phyloP scores from a whole-genome alignment of 1,140 invertebrate species.

The Aleiodes sp. region DNA sequence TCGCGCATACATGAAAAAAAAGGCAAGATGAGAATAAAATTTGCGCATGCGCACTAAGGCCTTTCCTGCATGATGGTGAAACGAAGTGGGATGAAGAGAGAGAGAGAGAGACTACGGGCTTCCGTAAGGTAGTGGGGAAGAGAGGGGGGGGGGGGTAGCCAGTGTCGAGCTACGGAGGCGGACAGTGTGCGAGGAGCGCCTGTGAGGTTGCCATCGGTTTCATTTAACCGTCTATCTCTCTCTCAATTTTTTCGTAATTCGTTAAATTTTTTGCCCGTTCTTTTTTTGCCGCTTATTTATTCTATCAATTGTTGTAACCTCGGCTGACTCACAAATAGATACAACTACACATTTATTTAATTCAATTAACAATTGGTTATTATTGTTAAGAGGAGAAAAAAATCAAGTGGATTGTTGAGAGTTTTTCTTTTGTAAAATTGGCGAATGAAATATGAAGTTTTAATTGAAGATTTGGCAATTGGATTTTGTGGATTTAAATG shows the following conservation, averaged over 20 bases:
- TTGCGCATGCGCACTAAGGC: slow-evolving; percentile 11
- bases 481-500: too few relatives aligned
- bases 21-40: neutral
- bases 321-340: neutral
- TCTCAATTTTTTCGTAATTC: slow-evolving; percentile 24
- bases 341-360: neutral
- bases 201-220: slow-evolving; percentile 46
- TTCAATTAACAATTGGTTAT: too few relatives aligned
- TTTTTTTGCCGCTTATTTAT: neutral
- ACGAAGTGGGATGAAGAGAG: slow-evolving; percentile 3
- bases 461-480: too few relatives aligned
- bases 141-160: too few relatives aligned
- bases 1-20: neutral
- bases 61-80: neutral
- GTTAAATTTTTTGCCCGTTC: neutral
- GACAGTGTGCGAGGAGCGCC: slow-evolving; percentile 50
- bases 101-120: slow-evolving; percentile 1
- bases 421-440: too few relatives aligned
- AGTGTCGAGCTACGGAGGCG: slow-evolving; percentile 25
- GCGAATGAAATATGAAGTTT: too few relatives aligned
- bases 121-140: slow-evolving; percentile 36
- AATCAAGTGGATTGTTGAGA: too few relatives aligned
- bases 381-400: too few relatives aligned
- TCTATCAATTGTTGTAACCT: neutral
- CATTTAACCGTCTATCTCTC: neutral